Percentiles rank a stretch among this genome's conserved stretches.
Conservation (phyloP, 2,888 invertebrate genomes). For the Lapara coniferarum region DNA sequence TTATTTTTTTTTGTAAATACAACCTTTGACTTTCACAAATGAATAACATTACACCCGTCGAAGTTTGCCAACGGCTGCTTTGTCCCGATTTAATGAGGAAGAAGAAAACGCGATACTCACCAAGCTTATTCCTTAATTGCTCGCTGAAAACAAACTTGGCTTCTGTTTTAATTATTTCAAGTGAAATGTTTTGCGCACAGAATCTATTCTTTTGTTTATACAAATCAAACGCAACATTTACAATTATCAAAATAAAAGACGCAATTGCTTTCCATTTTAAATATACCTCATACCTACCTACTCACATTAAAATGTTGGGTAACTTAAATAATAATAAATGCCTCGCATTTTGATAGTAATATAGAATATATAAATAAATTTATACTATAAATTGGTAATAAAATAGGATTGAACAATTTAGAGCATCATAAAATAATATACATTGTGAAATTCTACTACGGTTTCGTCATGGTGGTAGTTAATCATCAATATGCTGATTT, state of each 20-base stretch:
- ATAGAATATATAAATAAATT: too few relatives aligned
- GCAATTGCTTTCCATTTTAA: too few relatives aligned
- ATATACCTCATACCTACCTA: too few relatives aligned
- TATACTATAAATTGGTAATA: too few relatives aligned
- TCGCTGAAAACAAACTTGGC: conserved; percentile 65
- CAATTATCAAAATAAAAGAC: not conserved
- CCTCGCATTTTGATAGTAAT: too few relatives aligned
- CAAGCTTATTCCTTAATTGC: conserved; percentile 64
- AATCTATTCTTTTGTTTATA: conserved; percentile 46
- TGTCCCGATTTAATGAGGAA: conserved; percentile 77
- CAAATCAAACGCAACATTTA: conserved; percentile 19
- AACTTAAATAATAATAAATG: too few relatives aligned
- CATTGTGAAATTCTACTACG: too few relatives aligned
- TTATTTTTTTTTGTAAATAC: conserved; percentile 80
- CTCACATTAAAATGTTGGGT: too few relatives aligned
- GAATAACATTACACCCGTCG: conserved; percentile 82
- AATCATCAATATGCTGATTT: too few relatives aligned
- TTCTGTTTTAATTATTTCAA: conserved; percentile 66
- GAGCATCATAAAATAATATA: too few relatives aligned
- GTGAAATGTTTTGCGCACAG: conserved; percentile 57
- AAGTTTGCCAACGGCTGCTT: conserved; percentile 71
- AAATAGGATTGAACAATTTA: too few relatives aligned
- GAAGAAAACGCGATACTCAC: conserved; percentile 67
- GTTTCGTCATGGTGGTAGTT: too few relatives aligned
- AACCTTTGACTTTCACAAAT: conserved; percentile 83